Conservation (phyloP, 2,888 invertebrate species). For the Cephus runcator region DNA sequence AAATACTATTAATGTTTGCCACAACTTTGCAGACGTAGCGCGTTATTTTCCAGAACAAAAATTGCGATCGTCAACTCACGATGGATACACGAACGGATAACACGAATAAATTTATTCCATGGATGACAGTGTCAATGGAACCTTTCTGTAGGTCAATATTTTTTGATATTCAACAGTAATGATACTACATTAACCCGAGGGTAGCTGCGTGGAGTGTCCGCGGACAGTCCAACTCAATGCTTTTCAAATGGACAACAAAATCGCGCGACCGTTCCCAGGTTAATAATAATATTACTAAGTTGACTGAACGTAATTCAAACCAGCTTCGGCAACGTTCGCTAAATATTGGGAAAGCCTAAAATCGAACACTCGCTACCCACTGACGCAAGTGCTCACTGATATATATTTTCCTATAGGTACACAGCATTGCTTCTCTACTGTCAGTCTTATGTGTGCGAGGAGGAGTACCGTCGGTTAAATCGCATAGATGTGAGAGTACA, state of each 20-base stretch:
- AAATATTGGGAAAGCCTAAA: background rate
- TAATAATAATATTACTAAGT: background rate
- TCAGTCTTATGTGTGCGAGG: background rate
- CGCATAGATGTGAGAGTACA: constrained; percentile 52
- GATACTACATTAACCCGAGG: too few relatives aligned
- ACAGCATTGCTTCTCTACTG: background rate
- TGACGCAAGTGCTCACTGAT: constrained; percentile 33
- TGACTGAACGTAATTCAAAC: background rate
- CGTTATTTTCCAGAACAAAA: background rate
- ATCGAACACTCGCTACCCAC: constrained; percentile 35
- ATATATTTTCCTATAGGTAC: background rate
- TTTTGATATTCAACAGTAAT: background rate
- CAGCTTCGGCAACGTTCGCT: background rate
- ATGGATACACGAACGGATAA: background rate
- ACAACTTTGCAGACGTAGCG: background rate
- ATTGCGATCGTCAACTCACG: background rate
- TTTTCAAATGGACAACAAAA: too few relatives aligned
- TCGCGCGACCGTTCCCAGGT: too few relatives aligned
- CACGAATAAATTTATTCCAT: background rate
- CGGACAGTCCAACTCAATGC: too few relatives aligned
- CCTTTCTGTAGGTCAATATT: background rate
- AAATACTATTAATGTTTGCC: background rate
- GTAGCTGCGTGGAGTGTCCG: too few relatives aligned
- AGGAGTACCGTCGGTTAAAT: constrained; percentile 11
- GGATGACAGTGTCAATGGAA: background rate